Conservation (phyloP, 2,113 vertebrate species). For the Murina feae region DNA sequence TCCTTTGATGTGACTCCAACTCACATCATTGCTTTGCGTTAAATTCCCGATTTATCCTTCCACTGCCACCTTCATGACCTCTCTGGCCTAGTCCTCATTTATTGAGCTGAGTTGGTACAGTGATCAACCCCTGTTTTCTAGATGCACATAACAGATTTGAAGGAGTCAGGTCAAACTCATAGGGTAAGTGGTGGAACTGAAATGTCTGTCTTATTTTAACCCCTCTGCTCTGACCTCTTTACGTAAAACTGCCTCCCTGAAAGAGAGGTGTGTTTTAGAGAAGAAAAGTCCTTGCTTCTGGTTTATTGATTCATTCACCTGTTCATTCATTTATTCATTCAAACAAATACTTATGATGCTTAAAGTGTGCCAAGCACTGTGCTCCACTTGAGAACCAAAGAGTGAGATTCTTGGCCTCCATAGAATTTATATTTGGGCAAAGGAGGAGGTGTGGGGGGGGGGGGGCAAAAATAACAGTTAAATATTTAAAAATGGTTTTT, state of each 20-base stretch:
- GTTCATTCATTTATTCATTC: neutral
- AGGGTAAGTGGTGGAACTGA: neutral
- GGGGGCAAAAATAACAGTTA: neutral
- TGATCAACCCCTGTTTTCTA: neutral
- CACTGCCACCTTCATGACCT: neutral
- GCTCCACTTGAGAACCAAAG: neutral
- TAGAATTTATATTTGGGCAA: neutral
- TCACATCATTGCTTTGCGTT: neutral
- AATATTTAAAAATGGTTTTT: neutral
- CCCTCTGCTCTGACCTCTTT: neutral
- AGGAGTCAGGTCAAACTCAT: neutral
- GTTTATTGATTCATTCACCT: neutral
- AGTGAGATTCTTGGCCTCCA: neutral
- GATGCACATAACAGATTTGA: neutral
- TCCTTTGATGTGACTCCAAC: neutral
- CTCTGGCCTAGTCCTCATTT: neutral
- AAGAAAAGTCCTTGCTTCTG: neutral
- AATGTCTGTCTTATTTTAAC: neutral
- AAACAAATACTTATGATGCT: neutral
- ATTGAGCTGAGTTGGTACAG: accelerated
- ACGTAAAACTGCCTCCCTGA: neutral
- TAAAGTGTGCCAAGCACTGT: neutral
- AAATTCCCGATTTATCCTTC: neutral
- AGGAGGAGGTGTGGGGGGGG: accelerated
- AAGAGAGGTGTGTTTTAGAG: neutral